These are phyloP conservation scores for Drosophila bifasciata DNA, from an alignment of 1,140 invertebrate genomes.

Conservation along the genomic window DNA sequence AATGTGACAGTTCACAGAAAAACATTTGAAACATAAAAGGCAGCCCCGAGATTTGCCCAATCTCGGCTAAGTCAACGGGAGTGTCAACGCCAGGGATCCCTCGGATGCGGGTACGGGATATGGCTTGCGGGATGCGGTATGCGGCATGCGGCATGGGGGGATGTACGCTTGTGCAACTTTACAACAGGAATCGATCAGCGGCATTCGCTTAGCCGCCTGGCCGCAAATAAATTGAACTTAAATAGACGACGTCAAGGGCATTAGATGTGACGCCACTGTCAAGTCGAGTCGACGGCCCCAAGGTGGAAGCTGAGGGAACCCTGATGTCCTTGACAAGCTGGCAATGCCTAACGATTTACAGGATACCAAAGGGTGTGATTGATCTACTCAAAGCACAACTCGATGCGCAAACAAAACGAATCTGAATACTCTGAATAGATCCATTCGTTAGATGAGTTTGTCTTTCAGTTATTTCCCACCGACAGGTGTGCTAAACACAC, in stretches of 20 bases:
- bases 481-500: no score
- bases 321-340: not conserved
- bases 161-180: slow-evolving; percentile 50
- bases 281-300: slow-evolving; percentile 41
- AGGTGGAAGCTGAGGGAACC: slow-evolving; percentile 24
- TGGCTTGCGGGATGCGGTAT: slow-evolving; percentile 1
- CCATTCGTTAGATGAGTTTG: no score
- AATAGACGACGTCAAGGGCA: slow-evolving; percentile 78
- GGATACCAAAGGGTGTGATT: slow-evolving; percentile 7
- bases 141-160: slow-evolving; percentile 7
- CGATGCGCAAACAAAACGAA: no score
- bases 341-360: slow-evolving; percentile 7
- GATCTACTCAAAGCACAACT: not conserved
- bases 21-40: slow-evolving; percentile 67
- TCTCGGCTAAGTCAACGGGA: slow-evolving; percentile 55
- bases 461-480: no score
- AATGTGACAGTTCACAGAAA: slow-evolving; percentile 77
- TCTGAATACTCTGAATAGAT: no score
- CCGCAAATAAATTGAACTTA: slow-evolving; percentile 81
- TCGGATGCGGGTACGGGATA: not conserved
- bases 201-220: slow-evolving; percentile 62
- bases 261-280: slow-evolving; percentile 65
- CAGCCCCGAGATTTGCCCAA: slow-evolving; percentile 69
- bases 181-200: slow-evolving; percentile 72
- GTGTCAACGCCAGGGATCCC: slow-evolving; percentile 31